phyloP scores from a whole-genome alignment of 2,797 vertebrate species.

The Pagetopsis macropterus region DNA sequence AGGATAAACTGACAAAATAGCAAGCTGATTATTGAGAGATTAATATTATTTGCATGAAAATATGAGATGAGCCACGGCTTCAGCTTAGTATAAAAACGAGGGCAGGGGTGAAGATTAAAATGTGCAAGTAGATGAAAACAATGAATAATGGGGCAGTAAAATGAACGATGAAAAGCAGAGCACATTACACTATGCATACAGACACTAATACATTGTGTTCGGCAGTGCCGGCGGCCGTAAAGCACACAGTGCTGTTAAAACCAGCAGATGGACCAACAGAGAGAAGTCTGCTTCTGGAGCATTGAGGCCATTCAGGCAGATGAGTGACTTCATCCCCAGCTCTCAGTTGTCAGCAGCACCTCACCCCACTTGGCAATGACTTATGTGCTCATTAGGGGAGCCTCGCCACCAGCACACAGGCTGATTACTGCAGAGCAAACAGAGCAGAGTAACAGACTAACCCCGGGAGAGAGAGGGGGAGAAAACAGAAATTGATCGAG shows the following conservation, averaged over 20 bases:
- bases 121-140: conserved; percentile 54
- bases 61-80: conserved; percentile 64
- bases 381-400: conserved; percentile 49
- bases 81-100: conserved; percentile 52
- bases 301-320: conserved; percentile 63
- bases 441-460: conserved; percentile 35
- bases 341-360: conserved; percentile 65
- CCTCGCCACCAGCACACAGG: conserved; percentile 43
- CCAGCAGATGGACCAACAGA: conserved; percentile 65
- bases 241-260: conserved; percentile 41
- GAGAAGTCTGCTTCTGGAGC: conserved; percentile 56
- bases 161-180: conserved; percentile 28
- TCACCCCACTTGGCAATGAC: conserved; percentile 67
- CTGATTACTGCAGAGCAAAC: conserved; percentile 45
- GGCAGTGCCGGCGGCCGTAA: conserved; percentile 29
- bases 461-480: conserved; percentile 8
- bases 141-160: conserved; percentile 54
- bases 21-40: conserved; percentile 81
- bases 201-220: conserved; percentile 47
- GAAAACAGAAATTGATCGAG: conserved; percentile 24
- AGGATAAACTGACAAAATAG: conserved; percentile 76
- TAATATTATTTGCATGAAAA: conserved; percentile 81
- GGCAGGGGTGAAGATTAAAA: conserved; percentile 63
- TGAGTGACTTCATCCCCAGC: conserved; percentile 65
- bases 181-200: conserved; percentile 28